Conservation (phyloP, 2,888 invertebrate species). For the Watsonalla binaria region DNA sequence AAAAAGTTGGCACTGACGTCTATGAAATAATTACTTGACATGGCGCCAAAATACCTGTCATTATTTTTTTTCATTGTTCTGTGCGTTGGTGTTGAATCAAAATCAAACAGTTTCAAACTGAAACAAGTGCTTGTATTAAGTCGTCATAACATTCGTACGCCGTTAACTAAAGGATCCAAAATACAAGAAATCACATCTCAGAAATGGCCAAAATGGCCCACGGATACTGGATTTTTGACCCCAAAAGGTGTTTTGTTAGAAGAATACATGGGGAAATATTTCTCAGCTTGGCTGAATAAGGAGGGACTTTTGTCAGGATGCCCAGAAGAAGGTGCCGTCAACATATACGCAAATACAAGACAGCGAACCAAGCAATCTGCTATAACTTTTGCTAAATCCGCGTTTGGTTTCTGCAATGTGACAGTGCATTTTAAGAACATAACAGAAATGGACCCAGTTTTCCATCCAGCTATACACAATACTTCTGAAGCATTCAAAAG, state of each 20-base stretch:
- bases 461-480: slow-evolving; percentile 45
- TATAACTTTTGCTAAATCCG: slow-evolving; percentile 40
- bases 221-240: slow-evolving; percentile 42
- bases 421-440: slow-evolving; percentile 32
- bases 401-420: slow-evolving; percentile 48
- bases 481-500: slow-evolving; percentile 27
- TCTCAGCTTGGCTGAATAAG: slow-evolving; percentile 43
- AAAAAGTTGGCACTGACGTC: too few relatives aligned
- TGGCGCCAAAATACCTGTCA: too few relatives aligned
- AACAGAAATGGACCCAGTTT: slow-evolving; percentile 38
- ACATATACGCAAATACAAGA: slow-evolving; percentile 50
- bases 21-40: too few relatives aligned
- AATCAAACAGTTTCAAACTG: slow-evolving; percentile 2
- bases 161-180: slow-evolving; percentile 24
- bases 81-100: slow-evolving; percentile 15
- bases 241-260: slow-evolving; percentile 53
- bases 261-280: slow-evolving; percentile 49
- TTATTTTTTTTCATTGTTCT: too few relatives aligned
- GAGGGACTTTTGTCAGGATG: slow-evolving; percentile 39
- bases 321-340: slow-evolving; percentile 31
- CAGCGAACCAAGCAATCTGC: slow-evolving; percentile 54
- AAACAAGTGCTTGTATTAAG: slow-evolving; percentile 52
- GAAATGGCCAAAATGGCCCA: slow-evolving; percentile 43
- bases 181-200: slow-evolving; percentile 27
- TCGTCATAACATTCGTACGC: slow-evolving; percentile 54